These are phyloP conservation scores for Pan paniscus DNA, from an alignment of 2,113 vertebrate genomes.

Conservation along the genomic window DNA sequence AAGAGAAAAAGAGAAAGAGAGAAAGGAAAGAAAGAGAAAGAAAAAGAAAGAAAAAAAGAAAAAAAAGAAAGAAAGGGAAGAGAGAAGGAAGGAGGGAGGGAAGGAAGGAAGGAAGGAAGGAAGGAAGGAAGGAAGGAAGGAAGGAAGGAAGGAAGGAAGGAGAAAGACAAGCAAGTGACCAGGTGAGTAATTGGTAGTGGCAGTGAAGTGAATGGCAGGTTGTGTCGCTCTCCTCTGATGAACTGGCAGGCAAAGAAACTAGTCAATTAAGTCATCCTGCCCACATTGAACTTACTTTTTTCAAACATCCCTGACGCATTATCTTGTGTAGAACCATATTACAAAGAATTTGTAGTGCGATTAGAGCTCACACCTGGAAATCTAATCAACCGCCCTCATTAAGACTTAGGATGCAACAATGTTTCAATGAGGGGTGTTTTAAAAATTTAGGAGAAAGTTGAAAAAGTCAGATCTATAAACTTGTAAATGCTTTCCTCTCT, in stretches of 20 bases:
- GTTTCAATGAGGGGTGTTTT: background rate
- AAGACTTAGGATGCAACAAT: background rate
- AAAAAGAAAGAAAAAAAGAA: no score
- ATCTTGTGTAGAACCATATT: accelerated
- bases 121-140: no score
- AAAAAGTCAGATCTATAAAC: background rate
- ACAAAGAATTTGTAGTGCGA: background rate
- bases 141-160: background rate
- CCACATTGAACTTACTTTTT: accelerated
- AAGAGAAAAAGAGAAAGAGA: no score
- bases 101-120: background rate
- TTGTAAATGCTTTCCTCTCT: no score
- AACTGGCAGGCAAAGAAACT: background rate
- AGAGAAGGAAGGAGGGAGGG: no score
- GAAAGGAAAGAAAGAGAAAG: no score
- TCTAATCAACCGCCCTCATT: accelerated
- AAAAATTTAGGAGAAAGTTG: background rate
- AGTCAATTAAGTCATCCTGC: no score
- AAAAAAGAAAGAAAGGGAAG: no score
- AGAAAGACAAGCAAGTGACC: background rate
- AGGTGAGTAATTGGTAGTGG: background rate
- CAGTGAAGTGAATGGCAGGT: no score
- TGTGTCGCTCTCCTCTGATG: accelerated
- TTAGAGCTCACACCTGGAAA: accelerated
- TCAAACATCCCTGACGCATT: accelerated